Base-by-base conservation (phyloP, 35 echinoderm and acorn worm species). In the Heliocidaris erythrogramma region DNA sequence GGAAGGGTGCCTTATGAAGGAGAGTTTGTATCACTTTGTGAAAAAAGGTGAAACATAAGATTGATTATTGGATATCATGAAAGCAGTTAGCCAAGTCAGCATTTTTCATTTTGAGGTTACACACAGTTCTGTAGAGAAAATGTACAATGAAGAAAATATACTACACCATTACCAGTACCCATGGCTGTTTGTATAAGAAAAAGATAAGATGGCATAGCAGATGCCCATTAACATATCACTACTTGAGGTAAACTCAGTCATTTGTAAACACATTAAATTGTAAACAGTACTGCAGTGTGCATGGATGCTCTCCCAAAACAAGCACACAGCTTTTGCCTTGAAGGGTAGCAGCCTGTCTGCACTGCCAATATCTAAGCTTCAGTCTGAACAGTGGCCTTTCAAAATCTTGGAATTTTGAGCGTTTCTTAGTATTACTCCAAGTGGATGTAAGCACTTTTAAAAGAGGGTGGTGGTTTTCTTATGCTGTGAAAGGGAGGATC, bases 221-320 rank as follows among this genome's bases (percentile, higher is more conserved):
- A 78, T 78, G 65, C 21, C 60, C 65, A 78, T 78, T 78, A 78
- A 78, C 65, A 78, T 78, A 78, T 17, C 65, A 78, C 21, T n/a
- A 27, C 5, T 78, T 21, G 21, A 78, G 65, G 65, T 78, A 78
- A 78, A 18, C 65, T 24, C 18, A 78, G 65, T 78, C 65, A 78
- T 78, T 78, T 78, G 65, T 78, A 78, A 78, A 78, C 65, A 78
- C 65, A 78, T 78, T 78, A 78, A 78, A 78, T 78, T 78, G 65
- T 78, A 78, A 78, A 78, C 65, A 78, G 18, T 78, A 42, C 35
- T 42, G 65, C 65, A 29, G 18, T 78, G 65, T 78, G 65, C 65
- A 78, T 78, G 65, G 65, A 78, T 78, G 65, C 65, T 27, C 17
- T 78, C 65, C 21, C 65, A 18, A 78, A 78, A 78, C 65, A 78